A percentile compares a stretch with the other conserved stretches of the same genome.
phyloP scores from a whole-genome alignment of 2,113 vertebrate species.

The Ginglymostoma cirratum region DNA sequence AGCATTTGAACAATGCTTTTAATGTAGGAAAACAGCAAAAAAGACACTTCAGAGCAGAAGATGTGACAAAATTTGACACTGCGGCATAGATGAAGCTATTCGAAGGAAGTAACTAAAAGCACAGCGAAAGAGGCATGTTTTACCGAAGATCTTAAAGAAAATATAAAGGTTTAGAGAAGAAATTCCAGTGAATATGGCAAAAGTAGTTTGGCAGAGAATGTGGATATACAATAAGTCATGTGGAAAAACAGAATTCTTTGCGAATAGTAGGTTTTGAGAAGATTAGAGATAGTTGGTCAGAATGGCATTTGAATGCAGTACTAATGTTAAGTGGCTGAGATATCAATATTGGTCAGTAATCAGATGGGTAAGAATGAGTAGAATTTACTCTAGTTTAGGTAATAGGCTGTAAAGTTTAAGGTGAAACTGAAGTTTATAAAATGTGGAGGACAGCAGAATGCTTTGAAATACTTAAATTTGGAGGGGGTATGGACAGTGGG shows the following conservation, averaged over 20 bases:
- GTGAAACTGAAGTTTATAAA: neutral
- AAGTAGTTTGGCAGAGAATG: neutral
- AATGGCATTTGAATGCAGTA: neutral
- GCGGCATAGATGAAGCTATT: neutral
- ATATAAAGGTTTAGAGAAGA: neutral
- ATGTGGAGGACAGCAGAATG: neutral
- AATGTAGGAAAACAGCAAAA: neutral
- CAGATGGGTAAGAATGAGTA: neutral
- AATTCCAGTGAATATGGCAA: neutral
- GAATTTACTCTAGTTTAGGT: neutral
- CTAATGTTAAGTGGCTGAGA: neutral
- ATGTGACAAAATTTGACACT: neutral
- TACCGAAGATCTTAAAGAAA: neutral
- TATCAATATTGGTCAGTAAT: neutral
- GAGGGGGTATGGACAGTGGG: no score
- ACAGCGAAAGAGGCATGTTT: neutral
- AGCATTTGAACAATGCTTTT: neutral
- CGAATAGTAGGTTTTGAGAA: neutral
- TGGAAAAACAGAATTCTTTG: neutral
- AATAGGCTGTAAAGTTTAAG: neutral
- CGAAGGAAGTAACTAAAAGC: neutral
- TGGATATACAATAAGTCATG: neutral
- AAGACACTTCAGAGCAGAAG: neutral
- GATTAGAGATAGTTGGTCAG: neutral
- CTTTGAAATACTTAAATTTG: neutral